These are phyloP conservation scores for Ectropis grisescens DNA, from an alignment of 1,140 invertebrate genomes.

Conservation along the genomic window DNA sequence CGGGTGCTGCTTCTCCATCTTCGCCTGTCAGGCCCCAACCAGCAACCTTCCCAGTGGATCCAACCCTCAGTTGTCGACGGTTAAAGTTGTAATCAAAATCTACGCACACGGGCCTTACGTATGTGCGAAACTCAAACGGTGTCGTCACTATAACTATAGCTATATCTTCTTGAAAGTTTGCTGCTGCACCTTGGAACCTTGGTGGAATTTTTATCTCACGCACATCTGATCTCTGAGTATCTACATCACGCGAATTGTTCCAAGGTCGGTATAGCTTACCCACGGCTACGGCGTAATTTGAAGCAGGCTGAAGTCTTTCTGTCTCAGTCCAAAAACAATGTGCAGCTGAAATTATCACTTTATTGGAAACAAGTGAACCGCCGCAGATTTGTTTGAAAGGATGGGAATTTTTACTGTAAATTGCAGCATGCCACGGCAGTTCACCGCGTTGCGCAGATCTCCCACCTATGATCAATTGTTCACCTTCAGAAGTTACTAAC, in stretches of 20 bases:
- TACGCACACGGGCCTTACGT: conserved; percentile 53
- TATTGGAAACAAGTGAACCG: conserved; percentile 50
- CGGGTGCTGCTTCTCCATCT: too few relatives aligned
- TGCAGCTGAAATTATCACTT: conserved; percentile 38
- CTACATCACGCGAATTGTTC: too few relatives aligned
- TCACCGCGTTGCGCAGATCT: conserved; percentile 33
- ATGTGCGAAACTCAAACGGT: conserved; percentile 29
- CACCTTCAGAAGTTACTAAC: conserved; percentile 27
- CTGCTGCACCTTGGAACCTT: conserved; percentile 29
- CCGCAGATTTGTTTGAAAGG: conserved; percentile 55
- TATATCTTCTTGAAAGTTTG: conserved; percentile 52
- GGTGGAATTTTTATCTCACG: conserved; percentile 27
- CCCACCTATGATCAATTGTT: conserved; percentile 36
- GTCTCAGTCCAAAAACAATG: conserved; percentile 58
- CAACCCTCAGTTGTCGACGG: conserved; percentile 29
- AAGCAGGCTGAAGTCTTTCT: too few relatives aligned
- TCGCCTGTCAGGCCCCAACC: too few relatives aligned
- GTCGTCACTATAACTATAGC: conserved; percentile 38
- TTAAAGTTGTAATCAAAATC: conserved; percentile 54
- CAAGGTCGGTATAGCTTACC: too few relatives aligned
- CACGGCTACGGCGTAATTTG: too few relatives aligned
- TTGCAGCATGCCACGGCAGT: conserved; percentile 70
- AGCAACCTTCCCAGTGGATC: conserved; percentile 40
- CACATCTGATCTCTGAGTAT: too few relatives aligned
- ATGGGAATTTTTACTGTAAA: conserved; percentile 48